phyloP scores from a whole-genome alignment of 1,140 invertebrate genomes.

The Bombus sibiricus region DNA sequence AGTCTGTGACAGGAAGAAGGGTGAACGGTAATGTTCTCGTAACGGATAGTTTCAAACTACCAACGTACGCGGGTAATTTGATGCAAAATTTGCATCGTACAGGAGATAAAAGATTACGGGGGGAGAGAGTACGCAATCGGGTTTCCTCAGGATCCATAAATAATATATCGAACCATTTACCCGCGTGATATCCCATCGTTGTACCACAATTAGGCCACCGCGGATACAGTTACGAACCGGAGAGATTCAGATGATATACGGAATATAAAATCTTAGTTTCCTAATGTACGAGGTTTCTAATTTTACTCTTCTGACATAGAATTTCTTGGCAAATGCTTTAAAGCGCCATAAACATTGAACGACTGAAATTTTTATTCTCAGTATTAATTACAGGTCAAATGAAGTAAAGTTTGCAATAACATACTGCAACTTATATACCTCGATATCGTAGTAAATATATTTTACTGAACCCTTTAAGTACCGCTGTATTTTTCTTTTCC shows the following conservation, averaged over 20 bases:
- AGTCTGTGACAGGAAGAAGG: slow-evolving; percentile 51
- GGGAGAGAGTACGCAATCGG: neutral
- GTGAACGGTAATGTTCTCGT: slow-evolving; percentile 42
- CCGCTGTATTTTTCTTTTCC: too few relatives aligned
- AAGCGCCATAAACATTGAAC: too few relatives aligned
- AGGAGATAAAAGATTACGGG: slow-evolving; percentile 31
- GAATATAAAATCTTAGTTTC: too few relatives aligned
- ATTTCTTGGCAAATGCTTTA: too few relatives aligned
- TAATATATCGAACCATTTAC: neutral
- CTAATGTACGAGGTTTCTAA: too few relatives aligned
- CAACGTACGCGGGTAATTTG: slow-evolving; percentile 44
- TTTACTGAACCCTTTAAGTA: too few relatives aligned
- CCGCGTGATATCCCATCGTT: neutral
- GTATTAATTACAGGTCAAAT: too few relatives aligned
- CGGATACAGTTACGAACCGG: neutral
- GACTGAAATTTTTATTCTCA: too few relatives aligned
- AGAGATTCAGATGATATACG: neutral
- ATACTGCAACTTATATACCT: too few relatives aligned
- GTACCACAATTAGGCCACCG: neutral
- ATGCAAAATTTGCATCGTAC: slow-evolving; percentile 57
- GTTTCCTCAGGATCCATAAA: neutral
- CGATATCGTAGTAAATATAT: too few relatives aligned
- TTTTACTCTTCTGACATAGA: too few relatives aligned
- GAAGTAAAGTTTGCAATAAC: too few relatives aligned
- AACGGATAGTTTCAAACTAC: slow-evolving; percentile 59